These are phyloP conservation scores for Caenorhabditis drosophilae DNA, from an alignment of 2,888 invertebrate genomes.

Conservation along the genomic window DNA sequence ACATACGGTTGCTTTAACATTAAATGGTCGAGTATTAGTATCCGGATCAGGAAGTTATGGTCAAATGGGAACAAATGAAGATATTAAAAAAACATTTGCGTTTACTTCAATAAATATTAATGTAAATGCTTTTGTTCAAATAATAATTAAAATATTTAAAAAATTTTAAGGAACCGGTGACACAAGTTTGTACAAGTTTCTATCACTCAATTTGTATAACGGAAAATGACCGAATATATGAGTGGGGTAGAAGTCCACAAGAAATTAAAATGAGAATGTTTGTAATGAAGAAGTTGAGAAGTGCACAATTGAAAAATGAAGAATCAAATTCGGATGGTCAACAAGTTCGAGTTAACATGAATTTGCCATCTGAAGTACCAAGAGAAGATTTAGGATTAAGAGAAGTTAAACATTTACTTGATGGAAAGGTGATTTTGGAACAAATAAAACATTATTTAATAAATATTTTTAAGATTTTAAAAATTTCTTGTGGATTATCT, in stretches of 20 bases:
- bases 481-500: conserved; percentile 58
- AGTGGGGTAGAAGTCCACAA: conserved; percentile 64
- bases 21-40: conserved; percentile 30
- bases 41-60: conserved; percentile 50
- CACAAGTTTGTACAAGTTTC: conserved; percentile 16
- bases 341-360: conserved; percentile 12
- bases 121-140: neutral
- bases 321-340: conserved; percentile 14
- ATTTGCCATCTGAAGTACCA: conserved; percentile 46
- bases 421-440: too few relatives aligned
- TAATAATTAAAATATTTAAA: neutral
- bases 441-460: too few relatives aligned
- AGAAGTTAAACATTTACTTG: conserved; percentile 45
- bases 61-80: conserved; percentile 45
- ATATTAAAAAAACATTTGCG: conserved; percentile 43
- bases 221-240: conserved; percentile 42
- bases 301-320: conserved; percentile 32
- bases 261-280: conserved; percentile 59
- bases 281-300: conserved; percentile 48
- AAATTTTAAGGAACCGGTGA: neutral
- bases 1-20: conserved; percentile 46
- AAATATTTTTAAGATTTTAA: conserved; percentile 18
- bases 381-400: conserved; percentile 46
- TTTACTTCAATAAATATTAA: conserved; percentile 33
- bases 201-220: conserved; percentile 61